Conservation (phyloP, 2,113 vertebrate species). For the Nannobrachium achirus region DNA sequence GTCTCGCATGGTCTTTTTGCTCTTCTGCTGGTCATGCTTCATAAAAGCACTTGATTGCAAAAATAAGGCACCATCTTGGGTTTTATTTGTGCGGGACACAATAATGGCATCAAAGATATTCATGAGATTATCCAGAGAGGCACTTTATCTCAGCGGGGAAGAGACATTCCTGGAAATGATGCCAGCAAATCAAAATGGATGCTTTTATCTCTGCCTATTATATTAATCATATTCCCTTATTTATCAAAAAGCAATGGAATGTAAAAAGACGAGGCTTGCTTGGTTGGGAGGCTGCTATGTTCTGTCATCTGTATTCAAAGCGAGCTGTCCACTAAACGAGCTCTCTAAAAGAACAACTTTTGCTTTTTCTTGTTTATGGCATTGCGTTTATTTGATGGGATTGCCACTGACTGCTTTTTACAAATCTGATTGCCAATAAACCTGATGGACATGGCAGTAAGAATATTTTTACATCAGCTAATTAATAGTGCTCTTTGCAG, state of each 20-base stretch:
- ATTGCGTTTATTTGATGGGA: background rate
- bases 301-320: conserved; percentile 9
- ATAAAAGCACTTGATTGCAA: conserved; percentile 49
- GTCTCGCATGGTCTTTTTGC: conserved; percentile 4
- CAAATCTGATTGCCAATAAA: background rate
- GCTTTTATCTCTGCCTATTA: conserved; percentile 44
- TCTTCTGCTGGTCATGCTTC: conserved; percentile 33
- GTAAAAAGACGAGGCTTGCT: conserved; percentile 17
- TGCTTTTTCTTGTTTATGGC: conserved; percentile 2
- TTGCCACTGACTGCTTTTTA: background rate
- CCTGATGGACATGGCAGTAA: too few species aligned
- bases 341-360: conserved; percentile 13
- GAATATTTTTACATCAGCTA: too few species aligned
- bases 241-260: conserved; percentile 31
- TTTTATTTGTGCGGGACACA: conserved; percentile 25
- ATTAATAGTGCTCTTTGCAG: too few species aligned
- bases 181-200: conserved; percentile 44
- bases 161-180: conserved; percentile 46
- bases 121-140: conserved; percentile 39
- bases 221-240: conserved; percentile 40
- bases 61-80: conserved; percentile 16
- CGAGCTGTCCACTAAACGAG: background rate
- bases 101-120: conserved; percentile 56
- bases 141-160: background rate
- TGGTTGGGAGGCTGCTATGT: conserved; percentile 15